Percentiles rank a stretch among this genome's conserved stretches.
These are phyloP conservation scores for Xyrichtys novacula DNA, from an alignment of 2,797 vertebrate genomes.

Conservation along the genomic window DNA sequence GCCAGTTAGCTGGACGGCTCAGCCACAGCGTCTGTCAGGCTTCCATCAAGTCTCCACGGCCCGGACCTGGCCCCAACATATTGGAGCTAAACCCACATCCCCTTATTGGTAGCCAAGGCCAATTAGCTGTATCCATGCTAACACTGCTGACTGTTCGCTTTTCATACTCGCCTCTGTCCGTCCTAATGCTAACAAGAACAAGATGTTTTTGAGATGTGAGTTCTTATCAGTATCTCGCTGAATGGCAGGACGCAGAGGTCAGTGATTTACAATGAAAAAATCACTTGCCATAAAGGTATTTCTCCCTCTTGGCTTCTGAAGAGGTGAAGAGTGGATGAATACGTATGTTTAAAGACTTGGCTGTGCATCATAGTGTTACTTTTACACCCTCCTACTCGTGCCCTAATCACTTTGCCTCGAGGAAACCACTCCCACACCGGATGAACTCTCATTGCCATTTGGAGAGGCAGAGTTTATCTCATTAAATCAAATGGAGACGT, in stretches of 20 bases:
- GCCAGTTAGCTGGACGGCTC: conserved; percentile 45
- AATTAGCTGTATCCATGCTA: conserved; percentile 71
- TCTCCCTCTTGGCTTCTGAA: conserved; percentile 52
- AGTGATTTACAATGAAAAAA: conserved; percentile 44
- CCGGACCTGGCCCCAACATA: conserved; percentile 50
- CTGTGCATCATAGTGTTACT: conserved; percentile 51
- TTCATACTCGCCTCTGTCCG: conserved; percentile 56
- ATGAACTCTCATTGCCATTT: conserved; percentile 53
- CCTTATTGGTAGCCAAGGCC: conserved; percentile 68
- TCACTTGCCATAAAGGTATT: conserved; percentile 45
- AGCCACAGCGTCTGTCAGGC: conserved; percentile 61
- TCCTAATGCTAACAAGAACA: conserved; percentile 67
- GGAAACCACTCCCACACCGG: conserved; percentile 58
- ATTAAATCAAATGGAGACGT: conserved; percentile 53
- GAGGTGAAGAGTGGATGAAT: conserved; percentile 53
- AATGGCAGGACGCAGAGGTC: conserved; percentile 41
- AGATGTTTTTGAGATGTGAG: conserved; percentile 60
- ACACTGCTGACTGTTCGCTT: conserved; percentile 68
- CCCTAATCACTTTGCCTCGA: conserved; percentile 50
- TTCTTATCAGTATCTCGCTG: conserved; percentile 54
- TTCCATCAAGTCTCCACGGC: conserved; percentile 65
- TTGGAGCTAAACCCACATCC: conserved; percentile 75
- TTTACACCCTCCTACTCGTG: conserved; percentile 59
- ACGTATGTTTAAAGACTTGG: conserved; percentile 54
- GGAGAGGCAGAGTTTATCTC: conserved; percentile 34